Evolutionary conservation across 1,140 invertebrate genomes (phyloP), one percentile per base, ranked within the genome.

Genomic region (Daktulosphaira vitifoliae): DNA sequence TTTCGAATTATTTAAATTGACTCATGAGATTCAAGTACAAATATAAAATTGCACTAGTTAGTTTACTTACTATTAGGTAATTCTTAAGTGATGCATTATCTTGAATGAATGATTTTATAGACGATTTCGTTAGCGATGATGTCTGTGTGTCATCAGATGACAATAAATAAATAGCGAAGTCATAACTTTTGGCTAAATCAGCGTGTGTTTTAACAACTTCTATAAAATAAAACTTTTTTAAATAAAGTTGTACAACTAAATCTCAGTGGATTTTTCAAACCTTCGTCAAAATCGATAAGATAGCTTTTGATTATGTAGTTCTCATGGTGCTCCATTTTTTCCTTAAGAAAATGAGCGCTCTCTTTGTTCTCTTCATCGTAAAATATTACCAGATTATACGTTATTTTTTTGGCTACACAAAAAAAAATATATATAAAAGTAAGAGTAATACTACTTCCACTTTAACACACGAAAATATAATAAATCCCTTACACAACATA

Each of bases 361-460:
- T 62, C 56, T 48, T 48, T 62, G 42, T 62, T 62, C 16, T 29
- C 42, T 22, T 62, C 23, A 25, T 62, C 42, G 56, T 62, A 48
- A 22, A 62, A 48, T 5, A 62, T 42, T 8, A 48, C 29, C 15
- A 48, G 16, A 3, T 29, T 62, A 13, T 46, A 13, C 44, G 18
- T 26, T 2, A 25, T 33, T 7, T 62, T 62, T 33, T 62, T 42
- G 23, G 56, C 56, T 62, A 6, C 20, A n/a, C n/a, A 62, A 62
- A 39, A 11, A 33, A 33, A 33, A 5, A 11, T 33, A 11, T 33
- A 33, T 11, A 11, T 33, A n/a, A n/a, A n/a, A n/a, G n/a, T n/a
- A n/a, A n/a, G n/a, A n/a, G n/a, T n/a, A n/a, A n/a, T 33, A 33
- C 11, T 33, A 33, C 5, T 33, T 33, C 29, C 29, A 11, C 11